phyloP scores from a whole-genome alignment of 2,888 invertebrate species.

The Thysanoteuthis rhombus region DNA sequence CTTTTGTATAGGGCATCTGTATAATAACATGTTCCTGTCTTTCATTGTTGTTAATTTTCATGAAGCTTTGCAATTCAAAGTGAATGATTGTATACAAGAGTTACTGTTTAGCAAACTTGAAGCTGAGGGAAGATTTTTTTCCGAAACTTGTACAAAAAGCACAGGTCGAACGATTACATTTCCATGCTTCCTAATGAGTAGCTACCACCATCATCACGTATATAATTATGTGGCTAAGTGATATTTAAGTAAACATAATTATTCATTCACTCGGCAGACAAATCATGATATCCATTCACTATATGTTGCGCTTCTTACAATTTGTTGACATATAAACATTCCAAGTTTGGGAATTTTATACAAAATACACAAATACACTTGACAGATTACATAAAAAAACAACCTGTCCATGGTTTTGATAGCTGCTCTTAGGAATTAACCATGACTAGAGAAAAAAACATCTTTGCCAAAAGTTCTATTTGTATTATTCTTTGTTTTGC shows the following conservation, averaged over 20 bases:
- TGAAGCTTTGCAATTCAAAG: not conserved
- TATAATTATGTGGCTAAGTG: not conserved
- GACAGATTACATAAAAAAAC: not conserved
- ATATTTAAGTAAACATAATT: not conserved
- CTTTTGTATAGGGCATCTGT: not conserved
- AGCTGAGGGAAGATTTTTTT: not conserved
- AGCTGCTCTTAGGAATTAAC: not conserved
- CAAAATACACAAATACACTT: not conserved
- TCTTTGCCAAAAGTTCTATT: not conserved
- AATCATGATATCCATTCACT: not conserved
- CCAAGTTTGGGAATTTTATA: not conserved
- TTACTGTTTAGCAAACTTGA: not conserved
- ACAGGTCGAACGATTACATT: not conserved
- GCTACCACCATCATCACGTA: not conserved
- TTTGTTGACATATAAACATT: slow-evolving; percentile 1
- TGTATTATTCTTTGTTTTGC: not conserved
- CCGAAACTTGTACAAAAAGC: not conserved
- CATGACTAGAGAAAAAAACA: not conserved
- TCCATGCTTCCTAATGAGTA: not conserved
- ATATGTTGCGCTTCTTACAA: not conserved
- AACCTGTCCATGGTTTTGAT: not conserved
- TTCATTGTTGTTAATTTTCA: not conserved
- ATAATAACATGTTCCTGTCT: not conserved
- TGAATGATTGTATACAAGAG: not conserved
- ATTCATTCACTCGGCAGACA: not conserved